Evolutionary conservation across 2,113 vertebrate genomes (phyloP), one percentile per base, ranked within the genome.

Genomic region (Rhabdomys dilectus): DNA sequence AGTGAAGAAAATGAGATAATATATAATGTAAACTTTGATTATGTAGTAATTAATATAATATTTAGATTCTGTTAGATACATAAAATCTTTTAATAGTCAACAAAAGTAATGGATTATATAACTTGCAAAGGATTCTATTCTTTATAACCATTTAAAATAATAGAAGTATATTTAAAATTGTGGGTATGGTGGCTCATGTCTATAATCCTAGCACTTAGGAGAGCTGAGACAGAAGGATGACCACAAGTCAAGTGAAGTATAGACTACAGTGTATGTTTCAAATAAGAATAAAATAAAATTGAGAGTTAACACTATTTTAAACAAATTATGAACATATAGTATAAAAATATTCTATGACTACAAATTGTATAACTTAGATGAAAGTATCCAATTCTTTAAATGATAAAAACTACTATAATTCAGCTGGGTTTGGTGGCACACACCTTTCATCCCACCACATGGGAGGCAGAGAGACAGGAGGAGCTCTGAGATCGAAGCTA

Each of bases 281-380:
- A 34, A 86, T 86, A 66, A 86, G 42, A 86, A 66, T 45, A 85
- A 45, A 45, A 85, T 85, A 66, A 86, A 86, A 64, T 64, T 8
- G 56, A 84, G 42, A 80, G 89, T 70, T 58, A 31, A 60, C 16
- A 70, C 26, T 70, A 85, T 39, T 31, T 42, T 80, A 45, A 93
- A 93, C 72, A n/a, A 34, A 62, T 60, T 75, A 68, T 39, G 60
- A 94, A 92, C 15, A 5, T 51, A 88, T 82, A 51, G 58, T 88
- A 91, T 87, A 58, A 45, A 92, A 93, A 93, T 81, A 89, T 62
- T 89, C 16, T 81, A 76, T 84, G 21, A 29, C 58, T 51, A 84
- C 21, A 86, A 89, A 80, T 89, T 86, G 39, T 6, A 82, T 72
- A 87, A 96, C 39, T 88, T 95, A 92, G 29, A 72, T 90, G 45